Percentiles rank a stretch among this genome's conserved stretches.
These are phyloP conservation scores for Brachyhypopomus occidentalis DNA, from an alignment of 2,113 vertebrate species.

Conservation along the genomic window DNA sequence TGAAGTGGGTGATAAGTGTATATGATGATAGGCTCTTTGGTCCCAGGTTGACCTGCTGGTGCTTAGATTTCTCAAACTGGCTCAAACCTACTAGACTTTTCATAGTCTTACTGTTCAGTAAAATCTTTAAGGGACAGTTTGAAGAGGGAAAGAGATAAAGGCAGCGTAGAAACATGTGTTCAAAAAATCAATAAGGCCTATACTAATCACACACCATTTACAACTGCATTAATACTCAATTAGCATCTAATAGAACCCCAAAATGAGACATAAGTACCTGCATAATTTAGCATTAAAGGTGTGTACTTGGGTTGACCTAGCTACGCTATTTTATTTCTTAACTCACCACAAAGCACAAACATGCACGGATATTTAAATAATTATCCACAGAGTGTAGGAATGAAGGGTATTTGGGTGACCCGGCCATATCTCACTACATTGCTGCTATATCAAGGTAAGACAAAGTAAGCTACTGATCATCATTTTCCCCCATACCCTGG, in stretches of 20 bases:
- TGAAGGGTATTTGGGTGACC: background rate
- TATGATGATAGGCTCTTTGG: too few species aligned
- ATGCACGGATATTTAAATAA: background rate
- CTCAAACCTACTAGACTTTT: too few species aligned
- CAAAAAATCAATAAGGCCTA: slow-evolving; percentile 30
- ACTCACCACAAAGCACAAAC: background rate
- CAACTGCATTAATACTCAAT: slow-evolving; percentile 44
- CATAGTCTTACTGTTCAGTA: background rate
- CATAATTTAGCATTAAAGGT: slow-evolving; percentile 34
- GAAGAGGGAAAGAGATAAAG: background rate
- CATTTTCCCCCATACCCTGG: background rate
- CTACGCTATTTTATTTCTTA: background rate
- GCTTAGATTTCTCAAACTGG: too few species aligned
- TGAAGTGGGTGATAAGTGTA: too few species aligned
- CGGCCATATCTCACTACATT: background rate
- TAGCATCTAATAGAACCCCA: slow-evolving; percentile 35
- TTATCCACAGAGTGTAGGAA: background rate
- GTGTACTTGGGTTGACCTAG: background rate
- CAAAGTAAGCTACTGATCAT: background rate
- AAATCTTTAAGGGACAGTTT: background rate
- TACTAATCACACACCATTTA: slow-evolving; percentile 31
- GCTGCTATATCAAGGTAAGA: background rate
- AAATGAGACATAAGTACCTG: slow-evolving; percentile 40
- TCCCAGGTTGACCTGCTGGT: too few species aligned
- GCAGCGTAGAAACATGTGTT: background rate